phyloP scores from a whole-genome alignment of 2,888 invertebrate genomes.

The Papilio protenor region DNA sequence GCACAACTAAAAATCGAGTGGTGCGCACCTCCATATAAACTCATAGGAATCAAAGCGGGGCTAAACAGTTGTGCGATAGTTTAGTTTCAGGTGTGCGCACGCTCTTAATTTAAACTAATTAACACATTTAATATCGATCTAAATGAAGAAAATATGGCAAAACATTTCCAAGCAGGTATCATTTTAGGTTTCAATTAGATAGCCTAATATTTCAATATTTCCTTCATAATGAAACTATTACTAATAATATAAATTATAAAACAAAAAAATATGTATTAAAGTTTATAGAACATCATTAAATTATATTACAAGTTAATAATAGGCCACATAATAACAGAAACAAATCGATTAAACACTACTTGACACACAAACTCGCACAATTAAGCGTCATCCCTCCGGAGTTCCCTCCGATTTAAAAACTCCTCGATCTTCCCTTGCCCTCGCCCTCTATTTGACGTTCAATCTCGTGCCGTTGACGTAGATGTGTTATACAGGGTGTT shows the following conservation, averaged over 20 bases:
- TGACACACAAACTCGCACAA: constrained; percentile 59
- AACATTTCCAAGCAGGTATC: background rate
- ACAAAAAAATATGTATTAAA: background rate
- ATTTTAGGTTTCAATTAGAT: background rate
- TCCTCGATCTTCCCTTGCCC: constrained; percentile 62
- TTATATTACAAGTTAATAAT: background rate
- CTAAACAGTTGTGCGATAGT: too few relatives aligned
- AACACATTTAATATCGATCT: too few relatives aligned
- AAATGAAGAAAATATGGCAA: background rate
- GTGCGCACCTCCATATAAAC: too few relatives aligned
- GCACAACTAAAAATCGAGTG: too few relatives aligned
- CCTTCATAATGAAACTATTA: too few relatives aligned
- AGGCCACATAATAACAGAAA: constrained; percentile 36
- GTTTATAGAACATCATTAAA: background rate
- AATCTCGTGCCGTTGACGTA: constrained; percentile 73
- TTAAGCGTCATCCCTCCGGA: constrained; percentile 52
- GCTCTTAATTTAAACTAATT: too few relatives aligned
- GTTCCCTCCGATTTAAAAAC: constrained; percentile 64
- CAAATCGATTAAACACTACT: constrained; percentile 59
- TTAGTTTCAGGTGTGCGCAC: too few relatives aligned
- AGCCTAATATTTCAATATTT: too few relatives aligned
- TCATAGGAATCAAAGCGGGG: too few relatives aligned
- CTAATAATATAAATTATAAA: too few relatives aligned
- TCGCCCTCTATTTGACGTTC: constrained; percentile 64
- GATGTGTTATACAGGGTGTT: constrained; percentile 54